Base-by-base conservation (phyloP, 2,113 vertebrate genomes). In the Sylvietta virens region DNA sequence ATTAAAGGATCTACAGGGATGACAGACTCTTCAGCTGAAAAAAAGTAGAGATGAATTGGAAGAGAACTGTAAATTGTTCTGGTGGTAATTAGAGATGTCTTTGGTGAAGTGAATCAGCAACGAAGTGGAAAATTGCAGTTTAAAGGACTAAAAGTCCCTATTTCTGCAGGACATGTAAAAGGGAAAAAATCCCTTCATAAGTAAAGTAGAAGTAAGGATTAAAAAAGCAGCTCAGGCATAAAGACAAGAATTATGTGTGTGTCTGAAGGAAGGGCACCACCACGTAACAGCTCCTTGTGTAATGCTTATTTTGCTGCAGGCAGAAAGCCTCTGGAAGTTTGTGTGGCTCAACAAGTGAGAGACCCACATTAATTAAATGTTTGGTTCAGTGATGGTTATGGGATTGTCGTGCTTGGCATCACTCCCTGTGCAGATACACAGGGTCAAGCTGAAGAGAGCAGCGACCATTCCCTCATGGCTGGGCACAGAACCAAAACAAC, bases 381-480 rank as follows among this genome's bases (percentile, higher is more conserved):
- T 64, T 50, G 51, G 20, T 51, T 57, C 45, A 35, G n/a, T 15
- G 30, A 15, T 28, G 51, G 30, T 60, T 26, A 13, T 1, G 26
- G 54, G 28, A 20, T 17, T 28, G 26, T n/a, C 62, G 5, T 18
- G 16, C 64, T 72, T 18, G 3, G 35, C 54, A 48, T 47, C 5
- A 0, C 26, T 69, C 44, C 39, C 54, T 31, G 13, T 47, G 64
- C 39, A 73, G 60, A 60, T 44, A 39, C 40, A 42, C 30, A 1
- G 1, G 17, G 39, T 37, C 47, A 53, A 44, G 64, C 48, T 77
- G 62, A 39, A 72, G 65, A 30, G 28, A 26, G 53, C 58, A 77
- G 39, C 0, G 0, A 16, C 65, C 30, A 19, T 60, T 26, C 24
- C 47, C 18, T 62, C 39, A 4, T 0, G 47, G 67, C n/a, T 3